Percentiles rank a stretch among this genome's conserved stretches.
Evolutionary conservation across 1,140 invertebrate genomes (phyloP).

Genomic region (Drosophila pachea): DNA sequence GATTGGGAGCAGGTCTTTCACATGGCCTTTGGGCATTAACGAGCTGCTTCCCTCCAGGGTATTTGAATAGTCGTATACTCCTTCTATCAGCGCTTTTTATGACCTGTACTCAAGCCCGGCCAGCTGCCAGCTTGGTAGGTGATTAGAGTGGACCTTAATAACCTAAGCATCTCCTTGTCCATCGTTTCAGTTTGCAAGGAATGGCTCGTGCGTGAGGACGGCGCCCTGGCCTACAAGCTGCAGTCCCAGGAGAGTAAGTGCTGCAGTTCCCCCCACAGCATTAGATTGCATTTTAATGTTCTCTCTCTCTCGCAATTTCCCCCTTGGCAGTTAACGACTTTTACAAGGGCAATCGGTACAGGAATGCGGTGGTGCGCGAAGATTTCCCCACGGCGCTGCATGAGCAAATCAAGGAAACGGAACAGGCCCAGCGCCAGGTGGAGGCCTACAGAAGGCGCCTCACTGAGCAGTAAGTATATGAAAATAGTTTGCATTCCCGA

Average conservation of each 20-base stretch:
- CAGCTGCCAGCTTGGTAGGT: conserved; percentile 36
- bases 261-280: neutral
- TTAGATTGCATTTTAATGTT: conserved; percentile 27
- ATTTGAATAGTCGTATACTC: neutral
- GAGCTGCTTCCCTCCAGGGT: neutral
- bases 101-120: conserved; percentile 37
- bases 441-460: conserved; percentile 81
- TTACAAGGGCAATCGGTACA: conserved; percentile 90
- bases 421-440: conserved; percentile 82
- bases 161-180: conserved; percentile 9
- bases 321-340: conserved; percentile 85
- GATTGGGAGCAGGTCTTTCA: neutral
- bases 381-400: conserved; percentile 91
- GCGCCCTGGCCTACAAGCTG: conserved; percentile 91
- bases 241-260: conserved; percentile 94
- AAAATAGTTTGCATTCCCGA: conserved; percentile 6
- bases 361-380: conserved; percentile 92
- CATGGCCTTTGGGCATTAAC: no score
- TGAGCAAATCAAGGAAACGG: conserved; percentile 89
- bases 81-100: conserved; percentile 6
- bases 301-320: neutral
- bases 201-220: conserved; percentile 95
- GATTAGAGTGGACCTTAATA: conserved; percentile 43
- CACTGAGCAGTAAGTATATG: conserved; percentile 61
- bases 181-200: conserved; percentile 87